Evolutionary conservation across 2,113 vertebrate genomes (phyloP).

Genomic region (Alectura lathami): DNA sequence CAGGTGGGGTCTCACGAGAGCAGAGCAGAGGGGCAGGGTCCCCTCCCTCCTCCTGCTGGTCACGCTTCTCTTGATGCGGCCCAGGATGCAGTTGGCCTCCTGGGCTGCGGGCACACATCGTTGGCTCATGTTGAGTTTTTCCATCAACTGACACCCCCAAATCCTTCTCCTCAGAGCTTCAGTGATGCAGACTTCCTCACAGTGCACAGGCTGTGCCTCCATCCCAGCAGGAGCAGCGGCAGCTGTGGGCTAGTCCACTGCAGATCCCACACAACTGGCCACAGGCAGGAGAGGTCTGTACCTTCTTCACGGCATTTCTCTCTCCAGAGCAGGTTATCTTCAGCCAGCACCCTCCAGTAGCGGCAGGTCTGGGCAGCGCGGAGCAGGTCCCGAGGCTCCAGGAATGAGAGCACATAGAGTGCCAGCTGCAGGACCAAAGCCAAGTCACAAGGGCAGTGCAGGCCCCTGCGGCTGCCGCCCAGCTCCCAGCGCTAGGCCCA

Average conservation of each 20-base stretch:
- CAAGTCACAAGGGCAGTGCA: accelerated
- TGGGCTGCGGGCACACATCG: no score
- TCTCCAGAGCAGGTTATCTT: constrained; percentile 69
- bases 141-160: no score
- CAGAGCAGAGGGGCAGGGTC: no score
- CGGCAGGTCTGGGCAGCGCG: constrained; percentile 59
- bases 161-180: no score
- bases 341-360: constrained; percentile 67
- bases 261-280: neutral
- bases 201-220: accelerated
- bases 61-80: no score
- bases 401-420: constrained; percentile 45
- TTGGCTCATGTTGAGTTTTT: no score
- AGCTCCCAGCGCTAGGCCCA: neutral
- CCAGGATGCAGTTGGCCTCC: no score
- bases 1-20: no score
- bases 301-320: constrained; percentile 73
- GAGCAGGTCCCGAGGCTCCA: constrained; percentile 68
- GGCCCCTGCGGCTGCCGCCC: accelerated
- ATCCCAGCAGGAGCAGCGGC: accelerated
- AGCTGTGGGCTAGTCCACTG: neutral
- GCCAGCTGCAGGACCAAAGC: neutral
- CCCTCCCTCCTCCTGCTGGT: no score
- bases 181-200: no score
- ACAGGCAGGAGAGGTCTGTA: neutral